Base-by-base conservation (phyloP, 2,113 vertebrate species). In the Notechis scutatus region DNA sequence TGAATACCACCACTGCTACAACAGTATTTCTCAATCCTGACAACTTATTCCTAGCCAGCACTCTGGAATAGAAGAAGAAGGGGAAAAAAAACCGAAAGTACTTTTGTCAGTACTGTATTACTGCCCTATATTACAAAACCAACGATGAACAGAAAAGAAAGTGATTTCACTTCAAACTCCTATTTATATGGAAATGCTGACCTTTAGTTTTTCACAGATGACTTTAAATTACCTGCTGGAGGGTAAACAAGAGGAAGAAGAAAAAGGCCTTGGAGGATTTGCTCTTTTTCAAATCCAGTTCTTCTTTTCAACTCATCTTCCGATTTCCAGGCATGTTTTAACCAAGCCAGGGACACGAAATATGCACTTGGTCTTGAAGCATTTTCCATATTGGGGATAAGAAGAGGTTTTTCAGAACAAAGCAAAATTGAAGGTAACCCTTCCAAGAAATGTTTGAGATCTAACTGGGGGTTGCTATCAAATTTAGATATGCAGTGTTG, bases 131-230 rank as follows among this genome's bases (percentile, higher is more conserved):
- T 56, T 3, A 0, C 15, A 61, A 85, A 0, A 0, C 29, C n/a
- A 8, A 89, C 42, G 0, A 0, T 20, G 47, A 0, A 0, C 45
- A 24, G 88, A 85, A 0, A 0, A 21, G 54, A 45, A 86, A n/a
- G 15, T 42, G 92, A 50, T 1, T 91, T 23, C 42, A 89, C 94
- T 93, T 56, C 89, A 91, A 94, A 95, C 81, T 4, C 55, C 92
- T 34, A 56, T 74, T 50, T 91, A 85, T 94, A 92, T 88, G 94
- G 92, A 94, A 96, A 96, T 92, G 91, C 88, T 95, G 96, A 95
- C 95, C 93, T 96, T 94, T 92, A 91, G 92, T 89, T 94, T 94
- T 57, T n/a, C 87, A 0, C 0, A 10, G 92, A 91, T 29, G 93
- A 21, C 87, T 87, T 94, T 26, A 86, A 85, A 2, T 56, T 59